phyloP scores from a whole-genome alignment of 2,113 vertebrate species.

The Neolamprologus tretocephalus region DNA sequence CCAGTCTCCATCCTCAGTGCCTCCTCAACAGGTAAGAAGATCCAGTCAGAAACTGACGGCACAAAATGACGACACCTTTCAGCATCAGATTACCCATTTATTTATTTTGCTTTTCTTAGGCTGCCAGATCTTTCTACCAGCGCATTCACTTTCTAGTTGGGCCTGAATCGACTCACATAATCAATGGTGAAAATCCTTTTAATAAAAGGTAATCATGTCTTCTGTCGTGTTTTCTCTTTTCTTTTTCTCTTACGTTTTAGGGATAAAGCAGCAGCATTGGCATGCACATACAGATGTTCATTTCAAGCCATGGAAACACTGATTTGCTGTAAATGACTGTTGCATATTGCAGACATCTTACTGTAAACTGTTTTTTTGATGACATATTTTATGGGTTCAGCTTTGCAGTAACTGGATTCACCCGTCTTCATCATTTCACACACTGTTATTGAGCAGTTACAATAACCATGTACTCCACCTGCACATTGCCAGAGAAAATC shows the following conservation, averaged over 20 bases:
- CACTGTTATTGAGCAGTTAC: neutral
- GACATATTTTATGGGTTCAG: neutral
- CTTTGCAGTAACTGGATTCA: neutral
- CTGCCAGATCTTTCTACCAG: slow-evolving; percentile 91
- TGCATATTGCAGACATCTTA: neutral
- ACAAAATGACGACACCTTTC: neutral
- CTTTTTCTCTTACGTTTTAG: neutral
- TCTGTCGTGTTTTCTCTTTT: neutral
- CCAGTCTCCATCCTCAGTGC: slow-evolving; percentile 79
- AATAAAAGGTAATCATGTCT: slow-evolving; percentile 81
- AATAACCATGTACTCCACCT: neutral
- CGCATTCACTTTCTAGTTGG: slow-evolving; percentile 91
- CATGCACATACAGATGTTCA: neutral
- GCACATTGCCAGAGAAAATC: neutral
- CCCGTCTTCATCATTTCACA: rapidly evolving
- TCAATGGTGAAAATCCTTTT: slow-evolving; percentile 87
- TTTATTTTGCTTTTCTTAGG: slow-evolving; percentile 40
- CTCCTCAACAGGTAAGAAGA: slow-evolving; percentile 76
- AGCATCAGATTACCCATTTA: neutral
- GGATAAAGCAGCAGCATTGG: neutral
- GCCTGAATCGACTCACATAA: slow-evolving; percentile 86
- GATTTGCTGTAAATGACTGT: neutral
- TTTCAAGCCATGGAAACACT: neutral
- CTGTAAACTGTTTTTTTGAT: neutral
- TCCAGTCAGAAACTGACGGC: neutral